Conservation (phyloP, 1,140 invertebrate genomes). For the Drosophila watanabei region DNA sequence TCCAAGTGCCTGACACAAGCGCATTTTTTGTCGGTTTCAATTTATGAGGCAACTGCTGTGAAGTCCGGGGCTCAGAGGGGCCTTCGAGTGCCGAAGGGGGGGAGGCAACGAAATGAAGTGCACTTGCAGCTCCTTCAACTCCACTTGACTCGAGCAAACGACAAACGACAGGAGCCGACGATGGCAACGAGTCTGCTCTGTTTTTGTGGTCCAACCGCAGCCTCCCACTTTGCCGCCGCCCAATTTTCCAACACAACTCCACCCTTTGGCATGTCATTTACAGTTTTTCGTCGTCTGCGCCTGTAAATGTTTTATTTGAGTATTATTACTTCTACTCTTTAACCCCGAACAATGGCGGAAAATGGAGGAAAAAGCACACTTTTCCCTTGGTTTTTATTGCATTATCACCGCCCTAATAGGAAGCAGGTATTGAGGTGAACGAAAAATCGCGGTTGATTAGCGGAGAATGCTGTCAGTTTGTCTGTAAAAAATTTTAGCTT, state of each 20-base stretch:
- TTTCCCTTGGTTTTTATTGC: constrained; percentile 3
- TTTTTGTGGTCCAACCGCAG: constrained; percentile 57
- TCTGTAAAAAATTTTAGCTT: neutral
- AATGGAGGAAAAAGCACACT: constrained; percentile 26
- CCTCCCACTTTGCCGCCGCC: constrained; percentile 5
- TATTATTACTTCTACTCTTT: constrained; percentile 82
- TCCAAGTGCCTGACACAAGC: constrained; percentile 46
- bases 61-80: constrained; percentile 33
- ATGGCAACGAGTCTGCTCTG: constrained; percentile 57
- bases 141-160: constrained; percentile 60
- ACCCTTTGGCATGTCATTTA: constrained; percentile 68
- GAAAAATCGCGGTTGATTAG: constrained; percentile 6
- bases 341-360: constrained; percentile 46
- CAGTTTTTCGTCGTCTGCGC: constrained; percentile 78
- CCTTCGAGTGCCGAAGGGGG: constrained; percentile 8
- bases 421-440: constrained; percentile 11
- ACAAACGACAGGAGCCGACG: constrained; percentile 51
- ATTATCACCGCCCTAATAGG: constrained; percentile 17
- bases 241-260: constrained; percentile 15
- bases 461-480: neutral
- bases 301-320: constrained; percentile 83
- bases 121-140: constrained; percentile 63
- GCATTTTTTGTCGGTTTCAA: constrained; percentile 76
- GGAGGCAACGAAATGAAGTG: constrained; percentile 67
- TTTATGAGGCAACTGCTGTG: constrained; percentile 66